Evolutionary conservation across 1,140 invertebrate genomes (phyloP).

Genomic region (Eueides isabella): DNA sequence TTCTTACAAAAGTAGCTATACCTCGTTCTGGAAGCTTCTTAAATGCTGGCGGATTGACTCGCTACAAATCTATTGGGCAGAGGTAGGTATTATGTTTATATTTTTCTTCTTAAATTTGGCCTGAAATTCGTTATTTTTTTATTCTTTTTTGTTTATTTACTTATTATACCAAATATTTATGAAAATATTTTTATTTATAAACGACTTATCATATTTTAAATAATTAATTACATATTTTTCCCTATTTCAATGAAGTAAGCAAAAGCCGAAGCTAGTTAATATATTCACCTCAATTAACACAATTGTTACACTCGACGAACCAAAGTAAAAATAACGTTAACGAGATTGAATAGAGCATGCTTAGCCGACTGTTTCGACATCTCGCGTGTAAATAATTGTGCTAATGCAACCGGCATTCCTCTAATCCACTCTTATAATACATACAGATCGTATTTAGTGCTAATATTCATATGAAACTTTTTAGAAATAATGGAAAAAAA

Average conservation of each 20-base stretch:
- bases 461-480: slow-evolving; percentile 47
- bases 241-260: background rate
- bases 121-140: background rate
- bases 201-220: background rate
- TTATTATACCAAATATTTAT: background rate
- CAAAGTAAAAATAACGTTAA: slow-evolving; percentile 41
- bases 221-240: background rate
- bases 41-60: slow-evolving; percentile 87
- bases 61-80: slow-evolving; percentile 86
- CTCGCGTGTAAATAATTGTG: slow-evolving; percentile 71
- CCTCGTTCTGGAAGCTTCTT: slow-evolving; percentile 92
- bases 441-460: slow-evolving; percentile 41
- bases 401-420: slow-evolving; percentile 70
- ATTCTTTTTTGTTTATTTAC: background rate
- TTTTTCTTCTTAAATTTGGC: background rate
- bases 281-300: slow-evolving; percentile 25
- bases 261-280: slow-evolving; percentile 8
- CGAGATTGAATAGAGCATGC: slow-evolving; percentile 57
- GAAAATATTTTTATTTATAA: background rate
- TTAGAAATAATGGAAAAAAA: slow-evolving; percentile 83
- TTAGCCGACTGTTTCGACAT: slow-evolving; percentile 67
- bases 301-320: slow-evolving; percentile 29
- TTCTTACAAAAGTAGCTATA: slow-evolving; percentile 91
- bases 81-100: slow-evolving; percentile 72
- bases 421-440: slow-evolving; percentile 57